These are phyloP conservation scores for Sericinus montela DNA, from an alignment of 2,888 invertebrate species.

Conservation along the genomic window DNA sequence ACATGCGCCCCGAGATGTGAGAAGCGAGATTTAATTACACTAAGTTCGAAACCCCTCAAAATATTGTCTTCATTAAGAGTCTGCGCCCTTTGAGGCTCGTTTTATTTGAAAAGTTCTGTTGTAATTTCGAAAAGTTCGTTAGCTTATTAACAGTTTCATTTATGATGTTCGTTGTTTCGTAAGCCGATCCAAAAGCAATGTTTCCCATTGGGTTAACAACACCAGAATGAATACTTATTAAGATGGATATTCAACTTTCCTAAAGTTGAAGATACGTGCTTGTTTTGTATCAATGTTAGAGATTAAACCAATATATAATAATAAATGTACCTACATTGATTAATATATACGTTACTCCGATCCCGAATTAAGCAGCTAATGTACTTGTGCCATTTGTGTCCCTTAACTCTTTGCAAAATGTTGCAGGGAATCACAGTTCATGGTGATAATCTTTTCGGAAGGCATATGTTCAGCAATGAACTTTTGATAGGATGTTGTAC, in stretches of 20 bases:
- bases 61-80: constrained; percentile 72
- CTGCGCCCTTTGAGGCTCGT: constrained; percentile 58
- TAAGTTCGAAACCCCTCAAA: constrained; percentile 55
- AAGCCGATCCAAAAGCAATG: constrained; percentile 28
- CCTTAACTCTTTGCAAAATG: no score
- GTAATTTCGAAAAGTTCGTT: constrained; percentile 65
- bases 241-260: neutral
- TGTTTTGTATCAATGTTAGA: no score
- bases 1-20: constrained; percentile 42
- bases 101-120: constrained; percentile 72
- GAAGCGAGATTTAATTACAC: constrained; percentile 60
- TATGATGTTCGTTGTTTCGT: constrained; percentile 39
- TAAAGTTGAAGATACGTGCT: neutral
- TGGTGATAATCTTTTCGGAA: no score
- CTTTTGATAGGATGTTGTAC: no score
- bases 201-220: constrained; percentile 12
- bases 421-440: no score
- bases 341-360: no score
- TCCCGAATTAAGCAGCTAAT: no score
- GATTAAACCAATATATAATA: no score
- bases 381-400: no score
- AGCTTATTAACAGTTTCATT: constrained; percentile 56
- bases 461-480: no score
- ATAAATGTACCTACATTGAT: no score
- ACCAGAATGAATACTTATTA: neutral